phyloP scores from a whole-genome alignment of 2,888 invertebrate species.

The Hypomecis punctinalis region DNA sequence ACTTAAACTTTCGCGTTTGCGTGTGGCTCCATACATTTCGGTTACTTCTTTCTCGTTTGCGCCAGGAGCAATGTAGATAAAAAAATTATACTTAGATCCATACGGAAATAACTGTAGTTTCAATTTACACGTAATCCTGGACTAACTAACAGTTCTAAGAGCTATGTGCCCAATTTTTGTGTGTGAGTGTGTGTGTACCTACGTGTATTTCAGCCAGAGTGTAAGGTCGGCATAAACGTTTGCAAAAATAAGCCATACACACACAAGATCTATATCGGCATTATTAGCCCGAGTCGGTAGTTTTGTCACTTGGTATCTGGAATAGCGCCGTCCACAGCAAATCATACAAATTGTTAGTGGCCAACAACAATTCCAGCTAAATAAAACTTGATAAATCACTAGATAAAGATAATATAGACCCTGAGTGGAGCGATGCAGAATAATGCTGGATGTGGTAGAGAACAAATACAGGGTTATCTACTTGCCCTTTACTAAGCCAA shows the following conservation, averaged over 20 bases:
- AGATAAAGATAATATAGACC: slow-evolving; percentile 71
- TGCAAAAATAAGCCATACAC: slow-evolving; percentile 31
- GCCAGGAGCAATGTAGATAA: too few species aligned
- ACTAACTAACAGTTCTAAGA: too few species aligned
- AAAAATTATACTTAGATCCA: too few species aligned
- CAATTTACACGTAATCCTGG: too few species aligned
- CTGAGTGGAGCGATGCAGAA: slow-evolving; percentile 31
- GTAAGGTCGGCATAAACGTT: background rate
- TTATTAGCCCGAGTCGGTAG: slow-evolving; percentile 23
- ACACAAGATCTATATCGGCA: slow-evolving; percentile 25
- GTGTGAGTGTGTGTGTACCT: too few species aligned
- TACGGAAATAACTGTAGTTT: too few species aligned
- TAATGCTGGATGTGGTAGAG: slow-evolving; percentile 49
- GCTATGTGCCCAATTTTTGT: too few species aligned
- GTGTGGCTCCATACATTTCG: too few species aligned
- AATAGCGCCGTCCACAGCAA: slow-evolving; percentile 49
- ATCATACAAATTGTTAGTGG: slow-evolving; percentile 63
- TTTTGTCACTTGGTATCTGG: slow-evolving; percentile 49
- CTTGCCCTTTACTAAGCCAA: too few species aligned
- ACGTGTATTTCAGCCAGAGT: too few species aligned
- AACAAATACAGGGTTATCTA: background rate
- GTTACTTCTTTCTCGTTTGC: too few species aligned
- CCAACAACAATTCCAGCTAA: slow-evolving; percentile 50
- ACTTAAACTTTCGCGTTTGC: too few species aligned
- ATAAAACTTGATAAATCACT: slow-evolving; percentile 72